These are phyloP conservation scores for Tachina grossa DNA, from an alignment of 2,888 invertebrate genomes.

Conservation along the genomic window DNA sequence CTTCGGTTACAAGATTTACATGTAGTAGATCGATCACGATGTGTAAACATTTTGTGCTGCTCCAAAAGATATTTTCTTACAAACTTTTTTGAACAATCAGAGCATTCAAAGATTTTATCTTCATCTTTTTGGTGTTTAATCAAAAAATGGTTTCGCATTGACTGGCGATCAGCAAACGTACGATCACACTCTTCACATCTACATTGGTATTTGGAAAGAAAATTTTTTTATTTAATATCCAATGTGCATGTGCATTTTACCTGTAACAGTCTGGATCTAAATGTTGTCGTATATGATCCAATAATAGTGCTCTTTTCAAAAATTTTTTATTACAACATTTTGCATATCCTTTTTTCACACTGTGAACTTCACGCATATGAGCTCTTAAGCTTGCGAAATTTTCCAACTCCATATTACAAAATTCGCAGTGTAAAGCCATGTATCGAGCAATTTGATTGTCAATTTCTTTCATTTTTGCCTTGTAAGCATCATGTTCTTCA, in stretches of 20 bases:
- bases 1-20: constrained; percentile 80
- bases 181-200: constrained; percentile 76
- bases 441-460: constrained; percentile 79
- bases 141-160: constrained; percentile 80
- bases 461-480: constrained; percentile 75
- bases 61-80: constrained; percentile 80
- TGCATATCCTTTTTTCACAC: constrained; percentile 78
- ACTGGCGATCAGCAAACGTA: constrained; percentile 78
- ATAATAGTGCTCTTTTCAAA: constrained; percentile 78
- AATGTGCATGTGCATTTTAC: not conserved
- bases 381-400: constrained; percentile 67
- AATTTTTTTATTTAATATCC: not conserved
- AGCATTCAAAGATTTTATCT: constrained; percentile 79
- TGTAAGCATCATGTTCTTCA: constrained; percentile 63
- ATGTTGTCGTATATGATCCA: constrained; percentile 80
- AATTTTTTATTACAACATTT: constrained; percentile 80
- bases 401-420: constrained; percentile 76
- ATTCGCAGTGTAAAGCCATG: constrained; percentile 80
- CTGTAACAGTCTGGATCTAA: constrained; percentile 77
- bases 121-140: constrained; percentile 81
- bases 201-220: constrained; percentile 49
- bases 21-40: constrained; percentile 77
- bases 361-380: constrained; percentile 70
- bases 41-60: constrained; percentile 77
- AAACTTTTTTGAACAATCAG: constrained; percentile 80